phyloP scores from a whole-genome alignment of 1,140 invertebrate genomes.

The Bilobella aurantiaca region DNA sequence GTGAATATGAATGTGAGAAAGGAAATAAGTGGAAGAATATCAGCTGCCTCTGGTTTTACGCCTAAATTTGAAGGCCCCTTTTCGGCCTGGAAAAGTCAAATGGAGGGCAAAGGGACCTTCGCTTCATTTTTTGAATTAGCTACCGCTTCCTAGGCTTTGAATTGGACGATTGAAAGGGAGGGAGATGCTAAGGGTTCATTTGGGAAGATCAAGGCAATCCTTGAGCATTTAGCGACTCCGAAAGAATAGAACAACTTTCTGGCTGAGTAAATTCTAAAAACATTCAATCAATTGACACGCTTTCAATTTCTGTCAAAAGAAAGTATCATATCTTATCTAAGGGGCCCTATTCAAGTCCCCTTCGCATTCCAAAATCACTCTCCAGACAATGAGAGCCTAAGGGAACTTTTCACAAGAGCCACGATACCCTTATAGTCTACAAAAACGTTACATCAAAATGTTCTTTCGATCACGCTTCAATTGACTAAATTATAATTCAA shows the following conservation, averaged over 20 bases:
- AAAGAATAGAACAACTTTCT: constrained; percentile 33
- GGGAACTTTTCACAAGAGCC: no score
- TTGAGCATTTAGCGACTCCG: constrained; percentile 17
- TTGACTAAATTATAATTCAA: constrained; percentile 1
- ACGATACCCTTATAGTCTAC: no score
- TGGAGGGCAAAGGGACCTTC: no score
- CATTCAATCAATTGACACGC: constrained; percentile 31
- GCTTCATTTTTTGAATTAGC: neutral
- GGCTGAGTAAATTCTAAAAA: constrained; percentile 23
- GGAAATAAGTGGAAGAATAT: no score
- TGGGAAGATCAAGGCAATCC: neutral
- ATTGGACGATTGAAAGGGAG: constrained; percentile 9
- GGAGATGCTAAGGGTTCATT: neutral
- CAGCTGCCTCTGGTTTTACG: neutral
- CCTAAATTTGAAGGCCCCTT: neutral
- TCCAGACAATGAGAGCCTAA: no score
- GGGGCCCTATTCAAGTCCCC: neutral
- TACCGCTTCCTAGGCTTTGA: no score
- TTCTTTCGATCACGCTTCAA: constrained; percentile 5
- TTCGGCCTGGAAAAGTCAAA: neutral
- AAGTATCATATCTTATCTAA: constrained; percentile 1
- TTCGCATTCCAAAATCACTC: neutral
- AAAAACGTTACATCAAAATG: neutral
- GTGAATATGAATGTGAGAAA: no score
- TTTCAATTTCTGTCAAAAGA: constrained; percentile 12